Conservation (phyloP, 2,113 vertebrate genomes). For the Lonchura striata region DNA sequence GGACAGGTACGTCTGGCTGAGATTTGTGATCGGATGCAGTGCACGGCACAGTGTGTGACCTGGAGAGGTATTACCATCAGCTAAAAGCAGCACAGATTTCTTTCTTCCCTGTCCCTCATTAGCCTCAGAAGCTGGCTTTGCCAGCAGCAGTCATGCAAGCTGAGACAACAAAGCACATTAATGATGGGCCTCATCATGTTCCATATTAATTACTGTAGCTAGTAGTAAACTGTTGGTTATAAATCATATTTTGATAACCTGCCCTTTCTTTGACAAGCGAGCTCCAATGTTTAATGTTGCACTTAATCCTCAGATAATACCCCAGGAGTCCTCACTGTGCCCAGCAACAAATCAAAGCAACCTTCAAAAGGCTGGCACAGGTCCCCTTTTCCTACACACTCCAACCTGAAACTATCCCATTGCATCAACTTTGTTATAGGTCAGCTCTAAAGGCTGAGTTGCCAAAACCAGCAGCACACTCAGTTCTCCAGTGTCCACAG, state of each 20-base stretch:
- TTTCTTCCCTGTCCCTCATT: constrained; percentile 49
- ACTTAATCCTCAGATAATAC: constrained; percentile 57
- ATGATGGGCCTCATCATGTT: constrained; percentile 33
- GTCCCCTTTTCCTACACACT: not conserved
- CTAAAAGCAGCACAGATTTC: constrained; percentile 32
- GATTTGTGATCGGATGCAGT: constrained; percentile 41
- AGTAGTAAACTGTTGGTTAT: constrained; percentile 44
- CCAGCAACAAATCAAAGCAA: constrained; percentile 44
- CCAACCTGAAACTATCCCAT: not conserved
- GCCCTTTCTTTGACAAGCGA: constrained; percentile 44
- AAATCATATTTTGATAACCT: constrained; percentile 62
- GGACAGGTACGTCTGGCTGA: not conserved
- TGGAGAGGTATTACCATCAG: constrained; percentile 35
- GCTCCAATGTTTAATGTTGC: constrained; percentile 38
- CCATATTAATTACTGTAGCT: constrained; percentile 56
- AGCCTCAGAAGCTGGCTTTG: constrained; percentile 54
- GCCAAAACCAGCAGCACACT: not conserved
- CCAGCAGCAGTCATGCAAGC: constrained; percentile 41
- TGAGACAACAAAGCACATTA: constrained; percentile 52
- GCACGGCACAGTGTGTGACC: not conserved
- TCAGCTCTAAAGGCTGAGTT: not conserved
- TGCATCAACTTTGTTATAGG: not conserved
- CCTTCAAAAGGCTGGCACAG: constrained; percentile 15
- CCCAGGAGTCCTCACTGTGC: not conserved
- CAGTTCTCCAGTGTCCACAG: not conserved